These are phyloP conservation scores for Beaufortia kweichowensis DNA, from an alignment of 2,113 vertebrate species.

Conservation along the genomic window DNA sequence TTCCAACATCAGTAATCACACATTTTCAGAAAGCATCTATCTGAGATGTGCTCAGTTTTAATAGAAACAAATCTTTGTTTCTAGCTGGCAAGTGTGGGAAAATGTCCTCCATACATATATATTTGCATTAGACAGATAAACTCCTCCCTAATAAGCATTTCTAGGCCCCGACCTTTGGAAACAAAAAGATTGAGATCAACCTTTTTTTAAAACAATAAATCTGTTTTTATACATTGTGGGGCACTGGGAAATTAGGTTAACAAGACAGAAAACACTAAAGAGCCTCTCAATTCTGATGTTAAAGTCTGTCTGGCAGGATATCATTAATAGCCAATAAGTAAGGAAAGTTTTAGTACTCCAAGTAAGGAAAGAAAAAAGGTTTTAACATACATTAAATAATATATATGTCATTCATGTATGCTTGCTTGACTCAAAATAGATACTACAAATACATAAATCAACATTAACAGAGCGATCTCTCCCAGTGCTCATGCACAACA, in stretches of 20 bases:
- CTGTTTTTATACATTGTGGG: slow-evolving; percentile 62
- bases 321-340: no score
- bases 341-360: not conserved
- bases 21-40: slow-evolving; percentile 66
- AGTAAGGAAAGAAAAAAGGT: no score
- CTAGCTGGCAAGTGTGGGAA: slow-evolving; percentile 64
- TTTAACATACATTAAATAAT: no score
- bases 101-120: slow-evolving; percentile 59
- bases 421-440: no score
- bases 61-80: slow-evolving; percentile 62
- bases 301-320: slow-evolving; percentile 54
- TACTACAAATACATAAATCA: not conserved
- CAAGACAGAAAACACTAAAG: slow-evolving; percentile 44
- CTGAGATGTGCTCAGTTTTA: slow-evolving; percentile 60
- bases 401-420: no score
- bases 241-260: slow-evolving; percentile 58
- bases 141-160: slow-evolving; percentile 61
- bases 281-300: slow-evolving; percentile 56
- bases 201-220: slow-evolving; percentile 70
- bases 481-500: no score
- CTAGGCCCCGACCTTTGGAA: slow-evolving; percentile 54
- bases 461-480: not conserved
- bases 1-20: slow-evolving; percentile 69
- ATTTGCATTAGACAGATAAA: slow-evolving; percentile 62
- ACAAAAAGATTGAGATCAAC: slow-evolving; percentile 59